phyloP scores from a whole-genome alignment of 2,888 invertebrate genomes.

The Horisme vitalbata region DNA sequence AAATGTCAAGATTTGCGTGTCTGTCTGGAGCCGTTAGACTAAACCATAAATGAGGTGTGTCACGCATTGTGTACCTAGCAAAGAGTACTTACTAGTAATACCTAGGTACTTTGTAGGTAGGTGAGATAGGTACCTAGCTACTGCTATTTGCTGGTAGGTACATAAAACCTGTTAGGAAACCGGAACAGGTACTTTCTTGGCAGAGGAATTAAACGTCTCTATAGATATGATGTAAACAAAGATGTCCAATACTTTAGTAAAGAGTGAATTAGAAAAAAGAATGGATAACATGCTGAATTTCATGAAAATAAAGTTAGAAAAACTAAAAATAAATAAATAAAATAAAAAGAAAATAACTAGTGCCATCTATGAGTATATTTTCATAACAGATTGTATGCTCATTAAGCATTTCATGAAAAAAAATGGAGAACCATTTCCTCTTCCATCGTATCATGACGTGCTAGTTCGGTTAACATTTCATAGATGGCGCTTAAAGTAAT shows the following conservation, averaged over 20 bases:
- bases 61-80: constrained; percentile 22
- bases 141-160: too few relatives aligned
- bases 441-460: neutral
- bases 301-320: too few relatives aligned
- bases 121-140: too few relatives aligned
- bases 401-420: too few relatives aligned
- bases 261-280: too few relatives aligned
- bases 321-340: neutral
- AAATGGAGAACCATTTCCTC: neutral
- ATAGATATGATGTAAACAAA: too few relatives aligned
- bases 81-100: neutral
- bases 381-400: neutral
- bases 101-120: too few relatives aligned
- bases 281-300: too few relatives aligned
- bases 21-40: constrained; percentile 25
- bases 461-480: neutral
- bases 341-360: constrained; percentile 13
- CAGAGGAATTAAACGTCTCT: too few relatives aligned
- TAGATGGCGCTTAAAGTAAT: constrained; percentile 12
- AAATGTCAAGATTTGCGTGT: constrained; percentile 34
- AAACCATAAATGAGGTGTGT: constrained; percentile 33
- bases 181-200: too few relatives aligned
- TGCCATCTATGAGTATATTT: constrained; percentile 38
- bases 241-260: too few relatives aligned
- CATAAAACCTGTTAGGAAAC: too few relatives aligned